Percentiles rank a stretch among this genome's conserved stretches.
Conservation (phyloP, 2,797 vertebrate species). For the Halcyon leucocephala region DNA sequence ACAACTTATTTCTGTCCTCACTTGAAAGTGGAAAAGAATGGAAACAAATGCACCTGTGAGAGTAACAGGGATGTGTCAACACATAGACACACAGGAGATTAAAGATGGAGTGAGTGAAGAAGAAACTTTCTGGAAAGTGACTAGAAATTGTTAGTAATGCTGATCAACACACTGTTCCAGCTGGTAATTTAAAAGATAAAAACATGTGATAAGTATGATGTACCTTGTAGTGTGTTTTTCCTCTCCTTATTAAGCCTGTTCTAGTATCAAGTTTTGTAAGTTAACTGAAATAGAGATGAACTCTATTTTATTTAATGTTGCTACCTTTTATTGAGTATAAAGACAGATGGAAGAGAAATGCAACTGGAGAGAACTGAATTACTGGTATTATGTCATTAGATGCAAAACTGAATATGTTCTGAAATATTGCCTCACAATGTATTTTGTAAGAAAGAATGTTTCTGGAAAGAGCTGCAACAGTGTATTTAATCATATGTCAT, state of each 20-base stretch:
- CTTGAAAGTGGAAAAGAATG: background rate
- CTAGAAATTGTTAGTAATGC: background rate
- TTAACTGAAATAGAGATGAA: background rate
- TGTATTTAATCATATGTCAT: background rate
- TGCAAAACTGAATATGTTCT: background rate
- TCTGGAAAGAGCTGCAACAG: background rate
- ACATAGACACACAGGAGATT: rapidly evolving
- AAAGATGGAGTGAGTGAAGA: background rate
- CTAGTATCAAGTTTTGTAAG: background rate
- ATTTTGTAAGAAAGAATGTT: background rate
- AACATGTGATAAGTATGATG: background rate
- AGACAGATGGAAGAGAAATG: background rate
- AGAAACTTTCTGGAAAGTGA: background rate
- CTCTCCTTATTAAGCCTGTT: background rate
- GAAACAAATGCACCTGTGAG: background rate
- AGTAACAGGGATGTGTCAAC: background rate
- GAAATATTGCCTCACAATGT: background rate
- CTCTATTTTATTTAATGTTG: background rate
- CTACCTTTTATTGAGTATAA: background rate
- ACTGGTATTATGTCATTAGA: background rate
- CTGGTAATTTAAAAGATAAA: background rate
- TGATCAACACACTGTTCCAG: background rate
- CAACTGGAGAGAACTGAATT: background rate
- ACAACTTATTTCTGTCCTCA: background rate
- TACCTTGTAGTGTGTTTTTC: background rate